Percentiles rank a stretch among this genome's conserved stretches.
Evolutionary conservation across 1,140 invertebrate genomes (phyloP).

Genomic region (Xylocopa sonorina): DNA sequence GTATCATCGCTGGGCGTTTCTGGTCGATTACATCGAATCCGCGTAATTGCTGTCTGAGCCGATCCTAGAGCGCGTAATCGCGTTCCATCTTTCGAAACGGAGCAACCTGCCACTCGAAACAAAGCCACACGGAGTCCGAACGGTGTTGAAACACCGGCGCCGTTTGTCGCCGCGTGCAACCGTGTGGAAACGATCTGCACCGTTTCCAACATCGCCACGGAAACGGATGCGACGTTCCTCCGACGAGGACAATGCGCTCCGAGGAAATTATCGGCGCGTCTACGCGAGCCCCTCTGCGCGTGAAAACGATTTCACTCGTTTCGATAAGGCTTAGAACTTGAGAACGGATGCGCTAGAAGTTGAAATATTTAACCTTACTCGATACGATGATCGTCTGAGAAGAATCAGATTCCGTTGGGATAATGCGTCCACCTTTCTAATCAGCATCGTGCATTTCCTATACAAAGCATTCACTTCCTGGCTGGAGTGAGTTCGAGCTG

Average conservation of each 20-base stretch:
- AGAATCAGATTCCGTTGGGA: background rate
- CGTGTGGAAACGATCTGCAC: slow-evolving; percentile 49
- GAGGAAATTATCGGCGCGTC: slow-evolving; percentile 2
- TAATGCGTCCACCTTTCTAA: background rate
- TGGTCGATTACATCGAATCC: slow-evolving; percentile 29
- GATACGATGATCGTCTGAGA: too few species aligned
- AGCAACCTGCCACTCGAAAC: slow-evolving; percentile 17
- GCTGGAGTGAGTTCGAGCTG: slow-evolving; percentile 6
- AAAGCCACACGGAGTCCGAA: slow-evolving; percentile 19
- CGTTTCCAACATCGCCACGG: slow-evolving; percentile 30
- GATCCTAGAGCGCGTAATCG: slow-evolving; percentile 5
- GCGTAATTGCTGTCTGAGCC: slow-evolving; percentile 22
- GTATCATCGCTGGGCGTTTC: background rate
- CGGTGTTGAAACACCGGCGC: slow-evolving; percentile 37
- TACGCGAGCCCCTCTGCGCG: background rate
- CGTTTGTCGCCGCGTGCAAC: slow-evolving; percentile 48
- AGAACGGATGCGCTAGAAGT: too few species aligned
- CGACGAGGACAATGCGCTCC: slow-evolving; percentile 2
- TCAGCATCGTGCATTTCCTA: slow-evolving; percentile 17
- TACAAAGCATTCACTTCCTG: slow-evolving; percentile 12
- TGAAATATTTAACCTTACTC: too few species aligned
- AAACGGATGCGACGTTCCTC: slow-evolving; percentile 27
- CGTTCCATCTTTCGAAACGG: slow-evolving; percentile 26
- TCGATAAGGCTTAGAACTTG: too few species aligned
- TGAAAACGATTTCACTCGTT: background rate